Evolutionary conservation across 1,140 invertebrate genomes (phyloP), one percentile per base, ranked within the genome.

Genomic region (Mercenaria mercenaria): DNA sequence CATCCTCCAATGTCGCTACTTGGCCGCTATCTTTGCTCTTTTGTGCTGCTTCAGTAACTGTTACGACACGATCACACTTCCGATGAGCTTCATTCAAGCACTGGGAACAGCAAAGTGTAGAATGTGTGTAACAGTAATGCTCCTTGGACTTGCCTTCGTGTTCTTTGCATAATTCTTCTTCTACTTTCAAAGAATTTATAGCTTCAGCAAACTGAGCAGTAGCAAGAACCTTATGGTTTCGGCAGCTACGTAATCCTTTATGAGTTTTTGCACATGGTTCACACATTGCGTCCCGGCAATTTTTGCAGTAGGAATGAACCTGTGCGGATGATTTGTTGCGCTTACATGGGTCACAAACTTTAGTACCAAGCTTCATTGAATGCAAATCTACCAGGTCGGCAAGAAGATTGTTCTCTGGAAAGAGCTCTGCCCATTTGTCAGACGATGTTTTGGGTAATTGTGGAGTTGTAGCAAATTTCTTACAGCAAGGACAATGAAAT

Each of bases 291-390:
- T 89, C 88, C 1, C 52, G 59, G 41, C 88, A 89, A 34, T 59
- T 84, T 39, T 89, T 89, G 50, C 88, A 89, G 41, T 89, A 89
- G 0, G 80, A 89, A 64, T 69, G 50, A n/a, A 89, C 69, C 37
- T 39, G 50, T 3, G 79, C 23, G 32, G 77, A 37, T 32, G 69
- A 41, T n/a, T 89, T 82, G 56, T 83, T 89, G 23, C 80, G 43
- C 8, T 64, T 83, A 59, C 88, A 89, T 0, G 88, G 88, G 52
- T 89, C 88, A 34, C 88, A 89, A 26, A 50, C 37, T 37, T 67
- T 43, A 20, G 80, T 83, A 0, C 88, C 88, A n/a, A 47, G 11
- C 52, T 89, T 89, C 23, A 89, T 37, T 23, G 88, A 61, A 77
- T 89, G 67, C 15, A 89, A 34, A 41, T 77, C 81, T 32, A 76